phyloP scores from a whole-genome alignment of 2,797 vertebrate genomes.

The Lagodon rhomboides region DNA sequence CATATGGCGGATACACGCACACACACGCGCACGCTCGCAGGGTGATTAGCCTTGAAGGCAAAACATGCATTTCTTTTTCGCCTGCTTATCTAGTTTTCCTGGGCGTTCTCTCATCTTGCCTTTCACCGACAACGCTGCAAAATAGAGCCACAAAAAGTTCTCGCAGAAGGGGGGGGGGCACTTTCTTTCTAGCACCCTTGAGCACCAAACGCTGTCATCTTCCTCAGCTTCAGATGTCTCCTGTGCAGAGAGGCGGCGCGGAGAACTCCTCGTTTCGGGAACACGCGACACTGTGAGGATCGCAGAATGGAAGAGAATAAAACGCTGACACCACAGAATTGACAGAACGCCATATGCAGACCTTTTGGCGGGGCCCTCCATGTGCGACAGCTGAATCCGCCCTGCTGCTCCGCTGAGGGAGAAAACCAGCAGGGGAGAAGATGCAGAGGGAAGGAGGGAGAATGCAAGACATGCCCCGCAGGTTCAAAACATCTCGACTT shows the following conservation, averaged over 20 bases:
- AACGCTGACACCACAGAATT: too few relatives aligned
- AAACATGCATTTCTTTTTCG: conserved; percentile 22
- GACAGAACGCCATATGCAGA: not conserved
- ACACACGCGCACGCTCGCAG: not conserved
- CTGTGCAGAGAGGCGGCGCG: not conserved
- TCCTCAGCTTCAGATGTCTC: not conserved
- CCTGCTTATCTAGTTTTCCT: conserved; percentile 27
- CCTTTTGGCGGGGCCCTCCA: not conserved
- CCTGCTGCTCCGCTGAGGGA: not conserved
- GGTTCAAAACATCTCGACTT: conserved; percentile 29
- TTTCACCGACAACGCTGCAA: conserved; percentile 34
- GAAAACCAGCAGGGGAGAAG: conserved; percentile 9
- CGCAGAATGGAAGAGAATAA: too few relatives aligned
- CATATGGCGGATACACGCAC: not conserved
- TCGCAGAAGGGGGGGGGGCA: conserved; percentile 13
- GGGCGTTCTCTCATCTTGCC: conserved; percentile 12
- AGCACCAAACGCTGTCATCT: not conserved
- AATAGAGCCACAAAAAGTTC: conserved; percentile 39
- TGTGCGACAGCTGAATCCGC: conserved; percentile 10
- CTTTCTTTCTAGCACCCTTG: not conserved
- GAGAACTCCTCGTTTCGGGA: not conserved
- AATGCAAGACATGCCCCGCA: conserved; percentile 24
- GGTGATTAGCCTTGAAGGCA: conserved; percentile 34
- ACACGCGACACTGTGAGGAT: not conserved
- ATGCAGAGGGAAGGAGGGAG: conserved; percentile 1